phyloP scores from a whole-genome alignment of 1,140 invertebrate species.

The Lerema accius region DNA sequence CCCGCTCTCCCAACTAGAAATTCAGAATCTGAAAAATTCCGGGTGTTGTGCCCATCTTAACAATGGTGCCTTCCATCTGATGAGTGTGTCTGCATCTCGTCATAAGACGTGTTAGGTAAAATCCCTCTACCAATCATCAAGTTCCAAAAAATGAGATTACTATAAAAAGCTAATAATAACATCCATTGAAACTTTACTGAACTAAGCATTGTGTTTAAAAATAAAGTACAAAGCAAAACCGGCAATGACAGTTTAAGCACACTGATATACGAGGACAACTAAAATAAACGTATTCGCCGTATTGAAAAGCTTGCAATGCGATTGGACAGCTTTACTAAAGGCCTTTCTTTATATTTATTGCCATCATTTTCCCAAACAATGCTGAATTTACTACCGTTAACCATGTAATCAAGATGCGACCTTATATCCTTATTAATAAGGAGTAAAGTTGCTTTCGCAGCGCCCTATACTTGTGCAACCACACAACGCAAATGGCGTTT shows the following conservation, averaged over 20 bases:
- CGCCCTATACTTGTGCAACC: slow-evolving; percentile 15
- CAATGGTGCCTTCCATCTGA: too few species aligned
- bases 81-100: too few species aligned
- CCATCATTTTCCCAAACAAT: slow-evolving; percentile 75
- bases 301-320: slow-evolving; percentile 61
- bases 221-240: slow-evolving; percentile 25
- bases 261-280: slow-evolving; percentile 29
- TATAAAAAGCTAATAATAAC: not conserved
- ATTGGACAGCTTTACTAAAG: slow-evolving; percentile 69
- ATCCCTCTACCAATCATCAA: too few species aligned
- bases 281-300: slow-evolving; percentile 43
- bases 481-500: slow-evolving; percentile 36
- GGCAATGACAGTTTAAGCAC: slow-evolving; percentile 26
- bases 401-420: slow-evolving; percentile 1
- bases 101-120: too few species aligned
- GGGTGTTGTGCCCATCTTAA: too few species aligned
- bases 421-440: slow-evolving; percentile 30
- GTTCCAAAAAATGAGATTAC: not conserved
- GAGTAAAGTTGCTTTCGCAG: slow-evolving; percentile 42
- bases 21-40: too few species aligned
- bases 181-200: not conserved
- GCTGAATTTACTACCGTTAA: slow-evolving; percentile 46
- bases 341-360: slow-evolving; percentile 71
- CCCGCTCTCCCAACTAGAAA: too few species aligned
- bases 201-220: slow-evolving; percentile 29